phyloP scores from a whole-genome alignment of 2,113 vertebrate genomes.

The Tachuris rubrigastra region DNA sequence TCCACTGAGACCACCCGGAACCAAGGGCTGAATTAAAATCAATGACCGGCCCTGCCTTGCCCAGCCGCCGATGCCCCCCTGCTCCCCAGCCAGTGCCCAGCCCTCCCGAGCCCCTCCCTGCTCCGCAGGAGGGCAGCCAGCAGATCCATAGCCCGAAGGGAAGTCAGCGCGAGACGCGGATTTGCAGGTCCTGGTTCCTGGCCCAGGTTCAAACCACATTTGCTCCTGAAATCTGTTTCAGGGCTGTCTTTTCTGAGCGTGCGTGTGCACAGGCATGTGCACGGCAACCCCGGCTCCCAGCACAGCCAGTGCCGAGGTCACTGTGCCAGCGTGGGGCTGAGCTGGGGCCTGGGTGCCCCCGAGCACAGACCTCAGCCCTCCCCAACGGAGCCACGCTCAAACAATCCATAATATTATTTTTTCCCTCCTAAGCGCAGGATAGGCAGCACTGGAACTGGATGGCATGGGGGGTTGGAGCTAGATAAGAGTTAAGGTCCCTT shows the following conservation, averaged over 20 bases:
- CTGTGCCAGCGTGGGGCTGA: background rate
- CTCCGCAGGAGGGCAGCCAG: background rate
- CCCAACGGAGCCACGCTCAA: fast-evolving
- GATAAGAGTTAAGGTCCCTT: background rate
- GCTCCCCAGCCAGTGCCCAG: background rate
- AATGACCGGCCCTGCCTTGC: fast-evolving
- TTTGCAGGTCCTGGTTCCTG: constrained; percentile 49
- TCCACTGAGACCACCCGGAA: background rate
- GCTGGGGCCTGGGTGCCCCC: background rate
- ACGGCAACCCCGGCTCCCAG: background rate
- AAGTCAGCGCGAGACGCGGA: constrained; percentile 4
- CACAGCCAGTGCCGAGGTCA: background rate
- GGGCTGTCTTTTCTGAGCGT: background rate
- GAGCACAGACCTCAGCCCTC: background rate
- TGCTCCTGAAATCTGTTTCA: constrained; percentile 43
- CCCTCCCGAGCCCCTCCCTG: background rate
- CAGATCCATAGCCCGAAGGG: constrained; percentile 26
- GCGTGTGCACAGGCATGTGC: background rate
- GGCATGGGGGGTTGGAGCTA: background rate
- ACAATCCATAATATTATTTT: background rate
- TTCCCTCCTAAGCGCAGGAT: background rate
- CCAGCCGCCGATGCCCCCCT: fast-evolving
- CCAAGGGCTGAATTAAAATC: background rate
- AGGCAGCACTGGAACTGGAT: background rate
- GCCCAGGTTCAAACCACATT: constrained; percentile 40